Evolutionary conservation across 2,797 vertebrate genomes (phyloP).

Genomic region (Hipposideros larvatus): DNA sequence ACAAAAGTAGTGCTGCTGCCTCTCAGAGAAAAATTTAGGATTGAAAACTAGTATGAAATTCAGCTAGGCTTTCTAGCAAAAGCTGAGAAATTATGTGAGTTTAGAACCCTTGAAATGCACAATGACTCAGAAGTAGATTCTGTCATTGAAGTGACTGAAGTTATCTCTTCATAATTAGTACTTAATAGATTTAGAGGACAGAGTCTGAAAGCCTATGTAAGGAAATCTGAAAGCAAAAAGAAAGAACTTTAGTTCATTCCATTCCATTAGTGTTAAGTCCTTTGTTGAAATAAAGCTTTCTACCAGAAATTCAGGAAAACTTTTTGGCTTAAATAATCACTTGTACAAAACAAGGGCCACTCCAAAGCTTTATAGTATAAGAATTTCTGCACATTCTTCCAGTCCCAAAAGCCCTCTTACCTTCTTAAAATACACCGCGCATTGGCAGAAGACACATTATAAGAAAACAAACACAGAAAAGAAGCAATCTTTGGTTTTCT

Average conservation of each 20-base stretch:
- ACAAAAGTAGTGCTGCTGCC: neutral
- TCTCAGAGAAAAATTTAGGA: neutral
- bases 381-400: neutral
- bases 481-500: slow-evolving; percentile 71
- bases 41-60: slow-evolving; percentile 21
- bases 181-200: neutral
- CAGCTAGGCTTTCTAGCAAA: slow-evolving; percentile 42
- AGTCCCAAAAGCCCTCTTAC: slow-evolving; percentile 17
- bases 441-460: neutral
- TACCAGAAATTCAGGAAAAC: slow-evolving; percentile 60
- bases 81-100: neutral
- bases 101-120: slow-evolving; percentile 25
- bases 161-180: neutral
- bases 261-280: slow-evolving; percentile 26
- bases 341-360: slow-evolving; percentile 55
- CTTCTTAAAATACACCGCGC: neutral
- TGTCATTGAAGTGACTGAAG: neutral
- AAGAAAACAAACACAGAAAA: slow-evolving; percentile 40
- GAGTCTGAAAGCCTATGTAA: neutral
- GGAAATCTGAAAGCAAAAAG: slow-evolving; percentile 29
- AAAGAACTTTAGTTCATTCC: neutral
- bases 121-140: neutral
- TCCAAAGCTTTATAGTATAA: slow-evolving; percentile 8
- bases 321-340: slow-evolving; percentile 60
- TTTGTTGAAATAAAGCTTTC: slow-evolving; percentile 60